phyloP scores from a whole-genome alignment of 2,888 invertebrate genomes.

The Nomada fucata region DNA sequence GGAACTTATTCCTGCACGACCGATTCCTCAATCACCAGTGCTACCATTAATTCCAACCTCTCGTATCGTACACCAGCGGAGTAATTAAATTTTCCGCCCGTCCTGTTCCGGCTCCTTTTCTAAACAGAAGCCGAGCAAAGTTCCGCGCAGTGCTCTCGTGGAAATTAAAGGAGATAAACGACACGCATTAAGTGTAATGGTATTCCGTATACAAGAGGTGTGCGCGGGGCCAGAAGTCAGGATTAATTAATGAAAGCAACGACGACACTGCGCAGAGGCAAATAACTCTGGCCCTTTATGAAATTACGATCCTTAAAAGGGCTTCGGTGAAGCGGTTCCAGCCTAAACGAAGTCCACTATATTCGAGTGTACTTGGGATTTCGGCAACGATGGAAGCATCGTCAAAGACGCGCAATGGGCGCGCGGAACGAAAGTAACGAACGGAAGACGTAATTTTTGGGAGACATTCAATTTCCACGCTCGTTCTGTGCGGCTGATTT shows the following conservation, averaged over 20 bases:
- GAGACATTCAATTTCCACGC: neutral
- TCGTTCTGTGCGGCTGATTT: neutral
- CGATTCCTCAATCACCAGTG: neutral
- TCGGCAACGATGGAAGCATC: neutral
- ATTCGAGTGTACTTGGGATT: neutral
- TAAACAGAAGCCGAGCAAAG: too few species aligned
- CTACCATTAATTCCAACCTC: neutral
- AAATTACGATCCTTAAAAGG: slow-evolving; percentile 6
- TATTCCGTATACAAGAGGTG: neutral
- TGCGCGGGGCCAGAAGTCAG: neutral
- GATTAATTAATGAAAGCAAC: slow-evolving; percentile 13
- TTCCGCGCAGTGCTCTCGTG: neutral
- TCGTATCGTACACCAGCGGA: neutral
- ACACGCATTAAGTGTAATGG: slow-evolving; percentile 9
- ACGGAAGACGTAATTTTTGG: neutral
- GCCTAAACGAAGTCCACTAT: neutral
- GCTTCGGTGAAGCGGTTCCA: neutral
- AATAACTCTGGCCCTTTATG: neutral
- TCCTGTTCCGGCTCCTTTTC: neutral
- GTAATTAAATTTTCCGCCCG: slow-evolving; percentile 10
- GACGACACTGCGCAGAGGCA: too few species aligned
- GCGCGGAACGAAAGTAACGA: neutral
- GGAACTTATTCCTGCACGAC: neutral
- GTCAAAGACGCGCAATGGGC: neutral
- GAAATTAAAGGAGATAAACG: slow-evolving; percentile 26